These are phyloP conservation scores for Hymenopus coronatus DNA, from an alignment of 2,888 invertebrate genomes.

Conservation along the genomic window DNA sequence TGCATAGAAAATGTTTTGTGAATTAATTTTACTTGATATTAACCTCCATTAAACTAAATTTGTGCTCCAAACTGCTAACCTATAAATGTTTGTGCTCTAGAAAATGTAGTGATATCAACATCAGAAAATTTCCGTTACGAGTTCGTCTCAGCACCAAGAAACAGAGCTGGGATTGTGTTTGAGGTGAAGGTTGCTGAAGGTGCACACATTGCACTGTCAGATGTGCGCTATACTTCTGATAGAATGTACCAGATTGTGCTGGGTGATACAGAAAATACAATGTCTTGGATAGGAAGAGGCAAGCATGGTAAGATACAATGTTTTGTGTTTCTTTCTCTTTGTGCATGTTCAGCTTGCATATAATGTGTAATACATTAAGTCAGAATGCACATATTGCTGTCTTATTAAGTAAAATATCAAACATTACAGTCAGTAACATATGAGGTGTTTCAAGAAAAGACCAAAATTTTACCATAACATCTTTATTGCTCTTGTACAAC, in stretches of 20 bases:
- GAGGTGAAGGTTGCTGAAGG: constrained; percentile 57
- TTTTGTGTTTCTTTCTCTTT: too few relatives aligned
- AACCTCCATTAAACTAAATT: too few relatives aligned
- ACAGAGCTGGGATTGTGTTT: constrained; percentile 60
- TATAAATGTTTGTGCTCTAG: constrained; percentile 43
- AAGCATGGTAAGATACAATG: constrained; percentile 57
- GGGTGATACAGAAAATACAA: constrained; percentile 58
- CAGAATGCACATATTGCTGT: too few relatives aligned
- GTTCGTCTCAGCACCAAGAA: constrained; percentile 62
- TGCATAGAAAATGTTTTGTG: too few relatives aligned
- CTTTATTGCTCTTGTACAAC: too few relatives aligned
- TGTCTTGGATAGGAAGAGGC: constrained; percentile 62
- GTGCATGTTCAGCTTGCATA: neutral
- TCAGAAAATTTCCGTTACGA: constrained; percentile 63
- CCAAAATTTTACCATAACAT: too few relatives aligned
- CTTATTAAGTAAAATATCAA: too few relatives aligned
- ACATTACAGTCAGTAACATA: too few relatives aligned
- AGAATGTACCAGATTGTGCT: constrained; percentile 61
- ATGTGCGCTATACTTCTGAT: constrained; percentile 55
- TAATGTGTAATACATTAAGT: neutral
- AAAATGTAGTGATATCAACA: constrained; percentile 62
- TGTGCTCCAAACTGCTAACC: too few relatives aligned
- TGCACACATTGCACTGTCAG: constrained; percentile 59
- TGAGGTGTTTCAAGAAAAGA: too few relatives aligned
- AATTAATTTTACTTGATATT: too few relatives aligned